A percentile compares a stretch with the other conserved stretches of the same genome.
Evolutionary conservation across 2,888 invertebrate species (phyloP).

Genomic region (Drosophila setosimentum): DNA sequence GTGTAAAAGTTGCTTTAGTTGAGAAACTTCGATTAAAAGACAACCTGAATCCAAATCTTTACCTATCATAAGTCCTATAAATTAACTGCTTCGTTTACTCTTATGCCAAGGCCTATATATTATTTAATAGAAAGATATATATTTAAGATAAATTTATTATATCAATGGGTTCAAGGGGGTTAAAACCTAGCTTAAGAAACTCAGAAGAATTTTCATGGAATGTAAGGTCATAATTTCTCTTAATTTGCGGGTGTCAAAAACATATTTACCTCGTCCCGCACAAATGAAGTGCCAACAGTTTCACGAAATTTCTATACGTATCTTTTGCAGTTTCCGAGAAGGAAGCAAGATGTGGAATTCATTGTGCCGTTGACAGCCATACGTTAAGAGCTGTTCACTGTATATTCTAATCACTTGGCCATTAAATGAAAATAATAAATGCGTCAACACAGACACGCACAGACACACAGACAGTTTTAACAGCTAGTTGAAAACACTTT

Average conservation of each 20-base stretch:
- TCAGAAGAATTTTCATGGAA: background rate
- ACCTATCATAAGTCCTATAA: background rate
- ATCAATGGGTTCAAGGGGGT: too few species aligned
- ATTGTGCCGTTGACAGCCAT: constrained; percentile 39
- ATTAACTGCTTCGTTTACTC: background rate
- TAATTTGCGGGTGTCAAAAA: constrained; percentile 12
- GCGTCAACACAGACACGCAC: constrained; percentile 24
- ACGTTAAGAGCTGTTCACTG: constrained; percentile 11
- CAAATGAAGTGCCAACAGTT: constrained; percentile 26
- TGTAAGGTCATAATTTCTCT: constrained; percentile 7
- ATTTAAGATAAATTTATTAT: too few species aligned
- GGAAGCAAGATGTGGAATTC: constrained; percentile 35
- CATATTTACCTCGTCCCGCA: constrained; percentile 3
- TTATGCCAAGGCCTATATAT: background rate
- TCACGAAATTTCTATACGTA: background rate
- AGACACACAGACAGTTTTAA: constrained; percentile 5
- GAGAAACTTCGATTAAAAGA: background rate
- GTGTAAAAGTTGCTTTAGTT: background rate
- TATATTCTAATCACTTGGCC: constrained; percentile 42
- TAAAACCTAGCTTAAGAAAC: background rate
- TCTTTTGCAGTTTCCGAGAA: constrained; percentile 14
- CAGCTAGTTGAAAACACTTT: constrained; percentile 25
- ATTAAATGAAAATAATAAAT: constrained; percentile 40
- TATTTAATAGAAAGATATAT: background rate
- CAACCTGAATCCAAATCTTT: background rate